Evolutionary conservation across 2,113 vertebrate genomes (phyloP), one percentile per base, ranked within the genome.

Genomic region (Planiliza haematocheilus): DNA sequence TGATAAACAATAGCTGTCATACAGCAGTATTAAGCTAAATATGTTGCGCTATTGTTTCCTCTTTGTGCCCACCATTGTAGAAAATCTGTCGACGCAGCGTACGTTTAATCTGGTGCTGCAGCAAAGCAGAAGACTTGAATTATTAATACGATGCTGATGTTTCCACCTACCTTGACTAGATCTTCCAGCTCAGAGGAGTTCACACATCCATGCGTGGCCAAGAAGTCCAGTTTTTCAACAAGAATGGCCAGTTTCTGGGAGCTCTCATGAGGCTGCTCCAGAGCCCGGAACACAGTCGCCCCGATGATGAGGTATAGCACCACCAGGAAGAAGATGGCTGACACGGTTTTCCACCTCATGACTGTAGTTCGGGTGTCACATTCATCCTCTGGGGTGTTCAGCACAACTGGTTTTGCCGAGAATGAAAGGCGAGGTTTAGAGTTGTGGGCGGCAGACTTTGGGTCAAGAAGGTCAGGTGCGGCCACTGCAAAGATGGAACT

Each of bases 261-360:
- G 14, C 91, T 97, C 92, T 99, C 98, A 16, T 97, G 90, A 12
- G 97, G 97, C 88, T 99, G 97, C 82, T 99, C 98, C 94, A 99
- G 85, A 0, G 96, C 96, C 88, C 94, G 96, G 94, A 99, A 99
- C 64, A 99, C 98, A 0, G 95, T 97, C 39, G 97, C 98, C 74
- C 98, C 98, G 1, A 99, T 94, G 79, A 99, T 96, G 74, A 99
- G 94, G 83, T 99, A 99, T 16, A 98, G 90, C 50, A 99, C 97
- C 67, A 99, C 98, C 93, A 99, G 90, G 86, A 98, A 94, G 91
- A 99, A 99, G 87, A 99, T 97, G 75, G 96, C 97, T 13, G 96
- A 96, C 59, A 99, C 97, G 0, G 97, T 99, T 93, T 99, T 99
- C 98, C 98, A 99, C 94, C 98, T 97, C 98, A 99, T 99, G 87